Evolutionary conservation across 92 coral and sea anemone species (phyloP).

Genomic region (Hydrozoanthus gracilis): DNA sequence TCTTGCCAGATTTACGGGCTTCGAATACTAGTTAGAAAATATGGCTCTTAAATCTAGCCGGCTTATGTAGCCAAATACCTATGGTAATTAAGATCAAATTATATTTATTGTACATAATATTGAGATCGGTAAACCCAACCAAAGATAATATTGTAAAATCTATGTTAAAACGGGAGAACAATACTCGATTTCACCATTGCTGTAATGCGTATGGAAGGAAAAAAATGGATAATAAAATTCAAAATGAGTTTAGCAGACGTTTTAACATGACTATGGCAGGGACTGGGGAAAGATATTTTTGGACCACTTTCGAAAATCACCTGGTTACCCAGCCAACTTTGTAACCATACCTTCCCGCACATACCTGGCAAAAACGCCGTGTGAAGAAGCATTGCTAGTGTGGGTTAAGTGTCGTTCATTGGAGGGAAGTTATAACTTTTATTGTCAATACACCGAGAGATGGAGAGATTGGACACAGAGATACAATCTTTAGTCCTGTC

Average conservation of each 20-base stretch:
- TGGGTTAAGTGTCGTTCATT: too few species aligned
- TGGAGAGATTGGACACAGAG: too few species aligned
- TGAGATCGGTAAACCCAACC: conserved; percentile 4
- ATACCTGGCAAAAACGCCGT: not conserved
- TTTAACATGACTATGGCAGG: not conserved
- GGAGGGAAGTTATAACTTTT: too few species aligned
- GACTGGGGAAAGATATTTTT: not conserved
- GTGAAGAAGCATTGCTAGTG: too few species aligned
- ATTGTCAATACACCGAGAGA: too few species aligned
- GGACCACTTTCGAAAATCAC: too few species aligned
- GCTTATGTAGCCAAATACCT: not conserved
- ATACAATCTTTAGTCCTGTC: too few species aligned
- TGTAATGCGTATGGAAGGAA: not conserved
- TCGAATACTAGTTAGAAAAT: not conserved
- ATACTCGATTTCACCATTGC: not conserved
- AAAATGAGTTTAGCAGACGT: too few species aligned
- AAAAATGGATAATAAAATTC: not conserved
- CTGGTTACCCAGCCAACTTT: not conserved
- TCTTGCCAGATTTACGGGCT: too few species aligned
- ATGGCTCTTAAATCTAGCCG: not conserved
- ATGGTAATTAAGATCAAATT: conserved; percentile 6
- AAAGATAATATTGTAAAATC: conserved; percentile 27
- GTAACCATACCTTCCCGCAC: too few species aligned
- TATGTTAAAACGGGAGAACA: not conserved
- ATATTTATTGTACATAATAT: conserved; percentile 40